These are phyloP conservation scores for Bombus superbus DNA, from an alignment of 1,140 invertebrate species.

Conservation along the genomic window DNA sequence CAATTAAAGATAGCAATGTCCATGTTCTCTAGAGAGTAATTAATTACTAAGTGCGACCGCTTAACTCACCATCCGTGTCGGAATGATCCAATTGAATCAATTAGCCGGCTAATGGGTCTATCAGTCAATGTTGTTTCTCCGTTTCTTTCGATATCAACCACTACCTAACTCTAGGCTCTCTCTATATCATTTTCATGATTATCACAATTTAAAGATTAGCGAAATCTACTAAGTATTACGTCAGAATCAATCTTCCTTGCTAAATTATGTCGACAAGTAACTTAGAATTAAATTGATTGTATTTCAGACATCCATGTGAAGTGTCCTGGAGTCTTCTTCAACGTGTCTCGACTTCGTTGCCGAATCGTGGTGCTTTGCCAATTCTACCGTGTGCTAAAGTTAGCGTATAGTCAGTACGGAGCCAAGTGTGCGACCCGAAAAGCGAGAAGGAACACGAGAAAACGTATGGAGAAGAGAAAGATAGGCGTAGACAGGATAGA, in stretches of 20 bases:
- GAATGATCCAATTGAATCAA: constrained; percentile 38
- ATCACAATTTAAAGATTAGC: background rate
- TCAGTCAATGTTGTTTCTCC: constrained; percentile 7
- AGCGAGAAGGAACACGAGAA: background rate
- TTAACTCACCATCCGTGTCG: background rate
- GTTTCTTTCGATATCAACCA: background rate
- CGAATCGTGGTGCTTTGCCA: constrained; percentile 58
- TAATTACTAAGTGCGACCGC: background rate
- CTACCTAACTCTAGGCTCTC: background rate
- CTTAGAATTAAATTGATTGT: background rate
- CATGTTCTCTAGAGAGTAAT: background rate
- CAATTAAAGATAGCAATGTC: background rate
- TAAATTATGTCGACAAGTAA: background rate
- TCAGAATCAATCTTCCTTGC: background rate
- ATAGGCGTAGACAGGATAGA: background rate
- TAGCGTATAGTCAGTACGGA: constrained; percentile 50
- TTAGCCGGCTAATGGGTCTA: constrained; percentile 33
- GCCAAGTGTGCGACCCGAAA: constrained; percentile 41
- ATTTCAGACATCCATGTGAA: background rate
- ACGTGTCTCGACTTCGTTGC: constrained; percentile 31
- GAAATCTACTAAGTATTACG: background rate
- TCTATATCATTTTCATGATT: background rate
- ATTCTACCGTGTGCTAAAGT: constrained; percentile 68
- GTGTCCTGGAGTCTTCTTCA: constrained; percentile 12
- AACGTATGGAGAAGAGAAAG: background rate